These are phyloP conservation scores for Oncorhynchus clarkii DNA, from an alignment of 2,113 vertebrate species.

Conservation along the genomic window DNA sequence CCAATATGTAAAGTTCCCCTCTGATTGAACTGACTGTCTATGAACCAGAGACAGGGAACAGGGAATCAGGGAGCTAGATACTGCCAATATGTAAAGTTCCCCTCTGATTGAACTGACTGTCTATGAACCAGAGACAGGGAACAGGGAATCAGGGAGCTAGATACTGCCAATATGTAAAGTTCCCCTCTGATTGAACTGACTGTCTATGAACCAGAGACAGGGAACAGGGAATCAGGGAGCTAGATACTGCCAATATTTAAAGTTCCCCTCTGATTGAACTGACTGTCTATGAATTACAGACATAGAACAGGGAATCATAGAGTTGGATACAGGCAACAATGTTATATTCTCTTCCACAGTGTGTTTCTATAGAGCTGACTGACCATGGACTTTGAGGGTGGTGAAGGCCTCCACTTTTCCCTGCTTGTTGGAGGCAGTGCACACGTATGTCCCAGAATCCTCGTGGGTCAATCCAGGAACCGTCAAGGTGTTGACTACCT, in stretches of 20 bases:
- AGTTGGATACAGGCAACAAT: too few species aligned
- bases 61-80: too few species aligned
- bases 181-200: background rate
- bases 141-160: too few species aligned
- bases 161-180: background rate
- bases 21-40: background rate
- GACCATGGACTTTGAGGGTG: conserved; percentile 85
- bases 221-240: too few species aligned
- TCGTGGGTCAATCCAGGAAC: conserved; percentile 77
- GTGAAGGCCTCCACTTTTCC: conserved; percentile 91
- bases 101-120: background rate
- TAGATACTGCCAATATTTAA: too few species aligned
- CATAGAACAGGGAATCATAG: background rate
- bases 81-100: background rate
- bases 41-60: conserved; percentile 14
- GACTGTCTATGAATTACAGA: background rate
- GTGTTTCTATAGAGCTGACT: conserved; percentile 27
- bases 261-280: too few species aligned
- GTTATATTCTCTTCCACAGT: too few species aligned
- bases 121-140: conserved; percentile 10
- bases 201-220: conserved; percentile 10
- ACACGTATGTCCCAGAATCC: conserved; percentile 88
- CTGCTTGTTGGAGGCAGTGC: conserved; percentile 86
- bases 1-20: too few species aligned
- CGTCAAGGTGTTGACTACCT: conserved; percentile 79